phyloP scores from a whole-genome alignment of 2,113 vertebrate species.

The Planiliza haematocheilus region DNA sequence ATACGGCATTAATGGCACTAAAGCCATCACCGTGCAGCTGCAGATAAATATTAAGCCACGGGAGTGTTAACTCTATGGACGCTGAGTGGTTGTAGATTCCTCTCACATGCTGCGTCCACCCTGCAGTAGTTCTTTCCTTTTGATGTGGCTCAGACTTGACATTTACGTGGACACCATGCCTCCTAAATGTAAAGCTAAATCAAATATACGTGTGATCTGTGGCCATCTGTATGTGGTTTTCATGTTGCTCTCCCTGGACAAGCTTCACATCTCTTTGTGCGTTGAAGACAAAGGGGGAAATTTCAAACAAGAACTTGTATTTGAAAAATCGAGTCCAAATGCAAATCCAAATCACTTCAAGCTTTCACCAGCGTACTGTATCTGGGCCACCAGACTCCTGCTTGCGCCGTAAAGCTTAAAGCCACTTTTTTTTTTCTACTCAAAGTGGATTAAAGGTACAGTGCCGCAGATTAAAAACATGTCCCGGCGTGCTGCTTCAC shows the following conservation, averaged over 20 bases:
- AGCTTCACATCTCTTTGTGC: background rate
- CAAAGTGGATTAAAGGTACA: slow-evolving; percentile 73
- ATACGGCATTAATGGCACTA: background rate
- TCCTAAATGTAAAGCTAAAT: slow-evolving; percentile 7
- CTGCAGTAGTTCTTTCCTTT: background rate
- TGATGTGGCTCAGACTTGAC: slow-evolving; percentile 25
- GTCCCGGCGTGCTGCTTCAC: slow-evolving; percentile 61
- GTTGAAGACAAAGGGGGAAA: no score
- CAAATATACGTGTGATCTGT: slow-evolving; percentile 1
- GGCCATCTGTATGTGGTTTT: slow-evolving; percentile 1
- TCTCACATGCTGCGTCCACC: slow-evolving; percentile 4
- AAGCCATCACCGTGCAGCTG: background rate
- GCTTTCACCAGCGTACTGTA: slow-evolving; percentile 30
- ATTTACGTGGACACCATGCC: background rate
- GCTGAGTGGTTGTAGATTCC: background rate
- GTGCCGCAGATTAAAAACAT: slow-evolving; percentile 63
- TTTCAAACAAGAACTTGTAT: no score
- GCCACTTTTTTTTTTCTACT: slow-evolving; percentile 64
- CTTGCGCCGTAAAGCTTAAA: slow-evolving; percentile 40
- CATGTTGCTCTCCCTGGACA: background rate
- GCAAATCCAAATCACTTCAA: background rate
- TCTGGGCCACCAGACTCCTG: slow-evolving; percentile 50
- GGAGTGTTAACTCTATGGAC: slow-evolving; percentile 6
- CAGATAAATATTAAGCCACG: slow-evolving; percentile 18
- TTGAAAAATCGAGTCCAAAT: background rate